Evolutionary conservation across 2,113 vertebrate genomes (phyloP).

Genomic region (Tenebrosternarchus preto): DNA sequence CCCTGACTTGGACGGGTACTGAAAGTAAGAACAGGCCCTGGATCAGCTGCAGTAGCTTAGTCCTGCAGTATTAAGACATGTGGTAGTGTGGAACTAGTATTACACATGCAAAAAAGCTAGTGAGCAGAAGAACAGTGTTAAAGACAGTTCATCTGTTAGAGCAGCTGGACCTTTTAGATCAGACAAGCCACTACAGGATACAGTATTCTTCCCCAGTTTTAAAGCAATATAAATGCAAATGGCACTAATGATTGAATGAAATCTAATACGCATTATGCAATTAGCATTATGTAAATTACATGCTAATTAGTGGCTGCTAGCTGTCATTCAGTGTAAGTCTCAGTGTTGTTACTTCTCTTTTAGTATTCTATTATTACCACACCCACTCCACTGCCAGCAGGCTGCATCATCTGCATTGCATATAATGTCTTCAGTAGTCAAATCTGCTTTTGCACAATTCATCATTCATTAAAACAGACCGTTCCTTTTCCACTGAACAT

Average conservation of each 20-base stretch:
- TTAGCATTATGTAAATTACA: constrained; percentile 1
- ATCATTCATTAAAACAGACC: not conserved
- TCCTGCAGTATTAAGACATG: no score
- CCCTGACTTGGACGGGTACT: no score
- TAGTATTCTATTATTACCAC: not conserved
- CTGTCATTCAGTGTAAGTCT: constrained; percentile 12
- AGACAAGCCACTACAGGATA: not conserved
- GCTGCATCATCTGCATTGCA: not conserved
- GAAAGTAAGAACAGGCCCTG: no score
- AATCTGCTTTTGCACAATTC: not conserved
- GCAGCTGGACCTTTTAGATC: not conserved
- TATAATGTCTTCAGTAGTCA: no score
- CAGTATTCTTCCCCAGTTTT: not conserved
- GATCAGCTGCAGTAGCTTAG: no score
- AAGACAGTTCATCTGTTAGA: not conserved
- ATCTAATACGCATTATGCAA: not conserved
- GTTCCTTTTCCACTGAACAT: not conserved
- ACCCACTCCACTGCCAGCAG: not conserved
- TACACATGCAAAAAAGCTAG: no score
- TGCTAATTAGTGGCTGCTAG: not conserved
- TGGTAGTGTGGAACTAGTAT: no score
- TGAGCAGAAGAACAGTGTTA: no score
- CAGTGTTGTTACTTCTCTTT: not conserved
- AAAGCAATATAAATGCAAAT: constrained; percentile 6
- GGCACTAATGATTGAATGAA: constrained; percentile 3